Conservation (phyloP, 2,797 vertebrate species). For the Hydrocynus forskahlii region DNA sequence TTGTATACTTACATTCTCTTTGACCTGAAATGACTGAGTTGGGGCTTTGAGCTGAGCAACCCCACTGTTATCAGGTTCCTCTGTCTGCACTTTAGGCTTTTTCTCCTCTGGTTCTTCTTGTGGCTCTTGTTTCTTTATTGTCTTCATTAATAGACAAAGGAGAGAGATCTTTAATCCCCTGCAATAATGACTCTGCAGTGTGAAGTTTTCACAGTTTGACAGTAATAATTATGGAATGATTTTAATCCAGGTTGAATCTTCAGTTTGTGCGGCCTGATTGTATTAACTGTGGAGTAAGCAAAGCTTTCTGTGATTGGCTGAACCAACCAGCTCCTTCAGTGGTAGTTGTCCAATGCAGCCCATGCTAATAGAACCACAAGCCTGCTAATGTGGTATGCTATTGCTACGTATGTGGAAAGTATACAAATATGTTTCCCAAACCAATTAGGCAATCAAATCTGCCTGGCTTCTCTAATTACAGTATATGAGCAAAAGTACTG, state of each 20-base stretch:
- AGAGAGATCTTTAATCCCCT: neutral
- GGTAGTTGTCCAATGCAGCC: neutral
- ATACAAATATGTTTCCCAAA: too few species aligned
- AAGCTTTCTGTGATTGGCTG: neutral
- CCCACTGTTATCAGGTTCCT: slow-evolving; percentile 78
- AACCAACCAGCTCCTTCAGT: neutral
- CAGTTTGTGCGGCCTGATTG: neutral
- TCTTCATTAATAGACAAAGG: slow-evolving; percentile 10
- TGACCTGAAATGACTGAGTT: slow-evolving; percentile 79
- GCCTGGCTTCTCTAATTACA: too few species aligned
- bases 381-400: neutral
- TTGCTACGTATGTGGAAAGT: too few species aligned
- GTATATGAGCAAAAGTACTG: too few species aligned
- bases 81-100: slow-evolving; percentile 72
- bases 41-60: slow-evolving; percentile 69
- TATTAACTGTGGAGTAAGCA: neutral
- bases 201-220: neutral
- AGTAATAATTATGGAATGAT: neutral
- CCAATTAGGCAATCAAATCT: too few species aligned
- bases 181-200: too few species aligned
- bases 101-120: slow-evolving; percentile 83
- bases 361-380: neutral
- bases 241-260: too few species aligned
- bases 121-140: slow-evolving; percentile 50
- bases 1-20: slow-evolving; percentile 78